Conservation (phyloP, 2,797 vertebrate genomes). For the Ceryle rudis region DNA sequence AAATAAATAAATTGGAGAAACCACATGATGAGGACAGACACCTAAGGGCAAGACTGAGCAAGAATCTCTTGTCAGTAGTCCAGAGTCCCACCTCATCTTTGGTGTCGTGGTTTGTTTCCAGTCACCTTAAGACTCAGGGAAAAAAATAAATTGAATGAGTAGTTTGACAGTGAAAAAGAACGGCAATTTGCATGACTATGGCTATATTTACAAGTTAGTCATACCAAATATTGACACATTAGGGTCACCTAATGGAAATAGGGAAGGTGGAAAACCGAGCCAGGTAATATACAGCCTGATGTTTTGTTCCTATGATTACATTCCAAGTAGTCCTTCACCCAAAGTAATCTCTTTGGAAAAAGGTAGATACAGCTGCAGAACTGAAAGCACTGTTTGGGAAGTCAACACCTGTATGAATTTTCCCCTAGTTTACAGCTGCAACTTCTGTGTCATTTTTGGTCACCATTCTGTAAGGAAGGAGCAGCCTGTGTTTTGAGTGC, state of each 20-base stretch:
- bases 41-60: conserved; percentile 19
- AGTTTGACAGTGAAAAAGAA: not conserved
- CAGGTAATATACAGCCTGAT: not conserved
- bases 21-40: not conserved
- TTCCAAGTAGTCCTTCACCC: not conserved
- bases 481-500: not conserved
- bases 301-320: not conserved
- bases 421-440: not conserved
- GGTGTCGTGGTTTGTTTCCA: not conserved
- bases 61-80: not conserved
- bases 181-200: not conserved
- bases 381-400: not conserved
- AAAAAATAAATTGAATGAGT: not conserved
- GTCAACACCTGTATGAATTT: not conserved
- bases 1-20: not conserved
- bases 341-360: not conserved
- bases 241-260: not conserved
- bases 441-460: not conserved
- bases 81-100: not conserved
- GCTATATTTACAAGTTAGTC: conserved; percentile 8
- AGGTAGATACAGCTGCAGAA: not conserved
- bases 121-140: not conserved
- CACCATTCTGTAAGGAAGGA: not conserved
- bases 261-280: not conserved
- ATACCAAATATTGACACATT: conserved; percentile 42